These are phyloP conservation scores for Cyprinodon brontotheroides DNA, from an alignment of 2,113 vertebrate species.

Conservation along the genomic window DNA sequence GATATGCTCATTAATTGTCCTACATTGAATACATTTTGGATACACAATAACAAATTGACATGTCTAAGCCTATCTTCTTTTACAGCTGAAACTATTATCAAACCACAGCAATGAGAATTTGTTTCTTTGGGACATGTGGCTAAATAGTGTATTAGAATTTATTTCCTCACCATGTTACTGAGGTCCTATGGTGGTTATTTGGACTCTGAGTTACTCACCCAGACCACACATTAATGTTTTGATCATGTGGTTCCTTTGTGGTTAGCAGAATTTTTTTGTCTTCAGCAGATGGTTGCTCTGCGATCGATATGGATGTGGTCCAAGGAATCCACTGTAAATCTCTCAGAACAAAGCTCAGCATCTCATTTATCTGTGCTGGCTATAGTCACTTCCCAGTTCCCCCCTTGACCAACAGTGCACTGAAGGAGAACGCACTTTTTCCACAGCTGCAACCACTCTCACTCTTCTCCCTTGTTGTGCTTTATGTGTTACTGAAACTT, in stretches of 20 bases:
- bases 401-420: constrained; percentile 3
- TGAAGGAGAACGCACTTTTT: constrained; percentile 10
- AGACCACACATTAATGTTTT: constrained; percentile 29
- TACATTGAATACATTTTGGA: too few species aligned
- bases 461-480: constrained; percentile 26
- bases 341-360: constrained; percentile 42
- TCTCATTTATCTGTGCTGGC: constrained; percentile 30
- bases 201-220: constrained; percentile 1
- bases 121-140: not conserved
- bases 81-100: not conserved
- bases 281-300: not conserved
- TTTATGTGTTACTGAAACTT: not conserved
- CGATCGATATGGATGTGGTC: constrained; percentile 39
- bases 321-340: constrained; percentile 50
- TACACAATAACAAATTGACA: not conserved
- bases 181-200: not conserved
- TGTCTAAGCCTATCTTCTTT: not conserved
- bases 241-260: constrained; percentile 22
- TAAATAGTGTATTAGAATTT: constrained; percentile 1
- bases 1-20: not conserved
- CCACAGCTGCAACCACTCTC: constrained; percentile 7
- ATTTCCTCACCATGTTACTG: constrained; percentile 1
- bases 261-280: constrained; percentile 21
- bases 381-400: not conserved
- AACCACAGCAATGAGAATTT: not conserved